Evolutionary conservation across 2,888 invertebrate species (phyloP).

Genomic region (Rhamnusium bicolor): DNA sequence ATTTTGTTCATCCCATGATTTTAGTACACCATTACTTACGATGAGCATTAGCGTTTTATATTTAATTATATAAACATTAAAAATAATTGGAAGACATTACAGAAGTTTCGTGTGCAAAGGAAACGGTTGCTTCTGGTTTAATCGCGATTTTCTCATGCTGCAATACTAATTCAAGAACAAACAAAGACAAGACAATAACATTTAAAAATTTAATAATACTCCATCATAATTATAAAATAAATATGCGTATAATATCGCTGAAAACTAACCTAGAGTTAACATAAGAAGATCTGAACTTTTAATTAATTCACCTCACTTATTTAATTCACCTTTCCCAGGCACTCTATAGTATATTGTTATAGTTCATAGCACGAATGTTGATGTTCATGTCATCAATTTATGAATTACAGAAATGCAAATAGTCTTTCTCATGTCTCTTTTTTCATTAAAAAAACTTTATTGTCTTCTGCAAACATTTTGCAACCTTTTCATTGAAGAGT

Average conservation of each 20-base stretch:
- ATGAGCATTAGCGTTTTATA: conserved; percentile 30
- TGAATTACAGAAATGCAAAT: too few relatives aligned
- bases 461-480: too few relatives aligned
- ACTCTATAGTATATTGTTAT: too few relatives aligned
- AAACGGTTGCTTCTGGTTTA: conserved; percentile 12
- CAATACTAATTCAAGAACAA: background rate
- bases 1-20: conserved; percentile 24
- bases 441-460: too few relatives aligned
- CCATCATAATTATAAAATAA: conserved; percentile 30
- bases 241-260: background rate
- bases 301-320: conserved; percentile 17
- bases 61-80: conserved; percentile 40
- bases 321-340: too few relatives aligned
- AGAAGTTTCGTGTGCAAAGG: conserved; percentile 17
- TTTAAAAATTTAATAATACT: conserved; percentile 23
- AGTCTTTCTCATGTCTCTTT: too few relatives aligned
- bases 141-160: conserved; percentile 23
- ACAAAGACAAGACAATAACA: conserved; percentile 12
- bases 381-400: too few relatives aligned
- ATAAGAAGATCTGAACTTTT: conserved; percentile 1
- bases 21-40: conserved; percentile 23
- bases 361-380: too few relatives aligned
- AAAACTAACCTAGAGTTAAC: conserved; percentile 3
- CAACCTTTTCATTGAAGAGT: too few relatives aligned
- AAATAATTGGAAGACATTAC: conserved; percentile 34